Conservation (phyloP, 2,888 invertebrate species). For the Linhomoeus sp. region DNA sequence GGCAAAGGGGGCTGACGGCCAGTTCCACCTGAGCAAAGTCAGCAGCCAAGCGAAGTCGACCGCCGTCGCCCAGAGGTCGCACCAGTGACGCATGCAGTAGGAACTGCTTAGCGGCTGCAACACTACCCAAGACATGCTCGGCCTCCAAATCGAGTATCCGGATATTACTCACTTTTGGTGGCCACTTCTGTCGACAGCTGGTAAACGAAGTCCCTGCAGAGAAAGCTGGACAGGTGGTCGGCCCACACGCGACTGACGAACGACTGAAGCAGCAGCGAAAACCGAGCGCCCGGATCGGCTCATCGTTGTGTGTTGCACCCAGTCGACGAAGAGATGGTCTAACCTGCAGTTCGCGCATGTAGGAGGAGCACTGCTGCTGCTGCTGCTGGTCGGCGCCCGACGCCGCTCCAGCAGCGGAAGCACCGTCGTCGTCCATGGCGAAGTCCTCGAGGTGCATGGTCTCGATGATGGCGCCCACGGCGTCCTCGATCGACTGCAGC, state of each 20-base stretch:
- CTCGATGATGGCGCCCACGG: conserved; percentile 68
- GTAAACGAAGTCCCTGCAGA: conserved; percentile 43
- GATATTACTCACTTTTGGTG: too few relatives aligned
- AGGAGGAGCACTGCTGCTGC: conserved; percentile 46
- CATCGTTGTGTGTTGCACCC: too few relatives aligned
- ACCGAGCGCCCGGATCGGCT: background rate
- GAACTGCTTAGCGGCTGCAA: conserved; percentile 50
- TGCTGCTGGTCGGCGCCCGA: background rate
- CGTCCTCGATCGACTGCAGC: conserved; percentile 53
- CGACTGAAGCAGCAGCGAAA: conserved; percentile 2
- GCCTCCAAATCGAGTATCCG: too few relatives aligned
- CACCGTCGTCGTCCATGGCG: conserved; percentile 11
- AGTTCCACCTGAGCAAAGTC: conserved; percentile 43
- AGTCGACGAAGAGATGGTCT: too few relatives aligned
- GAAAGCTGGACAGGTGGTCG: conserved; percentile 48
- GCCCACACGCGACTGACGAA: conserved; percentile 44
- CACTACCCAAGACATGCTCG: too few relatives aligned
- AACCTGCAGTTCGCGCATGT: conserved; percentile 71
- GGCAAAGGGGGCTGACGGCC: conserved; percentile 37
- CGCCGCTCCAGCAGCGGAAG: background rate
- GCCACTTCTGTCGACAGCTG: conserved; percentile 42
- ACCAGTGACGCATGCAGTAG: conserved; percentile 61
- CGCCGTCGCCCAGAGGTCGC: conserved; percentile 56
- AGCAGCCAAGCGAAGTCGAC: conserved; percentile 55
- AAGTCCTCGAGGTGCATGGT: conserved; percentile 69